Percentiles rank a stretch among this genome's conserved stretches.
Evolutionary conservation across 23 tunicate genomes (phyloP).

Genomic region (Trididemnum nubilum): DNA sequence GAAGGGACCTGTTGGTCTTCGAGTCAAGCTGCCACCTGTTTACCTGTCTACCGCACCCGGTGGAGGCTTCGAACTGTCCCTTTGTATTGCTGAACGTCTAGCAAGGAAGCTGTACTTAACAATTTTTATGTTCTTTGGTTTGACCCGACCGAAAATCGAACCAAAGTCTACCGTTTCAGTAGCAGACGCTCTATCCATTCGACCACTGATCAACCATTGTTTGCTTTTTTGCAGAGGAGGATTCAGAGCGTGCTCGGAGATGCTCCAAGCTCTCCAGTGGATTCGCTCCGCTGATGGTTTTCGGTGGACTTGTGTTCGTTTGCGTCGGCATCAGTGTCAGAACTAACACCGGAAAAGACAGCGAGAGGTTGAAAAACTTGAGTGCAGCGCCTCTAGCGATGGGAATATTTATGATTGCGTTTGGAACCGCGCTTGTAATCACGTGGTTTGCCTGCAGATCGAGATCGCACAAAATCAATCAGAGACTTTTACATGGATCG

Average conservation of each 20-base stretch:
- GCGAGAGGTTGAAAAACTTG: constrained; percentile 51
- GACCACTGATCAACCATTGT: too few species aligned
- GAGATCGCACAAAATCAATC: constrained; percentile 64
- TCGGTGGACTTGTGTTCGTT: constrained; percentile 89
- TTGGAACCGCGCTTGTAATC: constrained; percentile 59
- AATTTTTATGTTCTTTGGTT: too few species aligned
- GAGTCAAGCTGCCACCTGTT: too few species aligned
- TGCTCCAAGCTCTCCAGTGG: constrained; percentile 92
- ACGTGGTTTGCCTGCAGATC: constrained; percentile 88
- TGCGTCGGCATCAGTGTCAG: constrained; percentile 91
- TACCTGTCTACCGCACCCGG: too few species aligned
- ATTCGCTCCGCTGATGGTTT: constrained; percentile 94
- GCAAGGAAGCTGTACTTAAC: too few species aligned
- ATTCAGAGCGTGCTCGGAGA: constrained; percentile 78
- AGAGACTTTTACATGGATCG: constrained; percentile 77
- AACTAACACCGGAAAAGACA: constrained; percentile 79
- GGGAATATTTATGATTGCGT: constrained; percentile 85
- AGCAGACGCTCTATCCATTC: too few species aligned
- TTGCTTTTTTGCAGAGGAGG: constrained; percentile 52
- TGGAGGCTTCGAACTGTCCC: too few species aligned
- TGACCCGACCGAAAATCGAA: too few species aligned
- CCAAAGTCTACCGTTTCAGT: too few species aligned
- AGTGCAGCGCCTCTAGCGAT: constrained; percentile 91
- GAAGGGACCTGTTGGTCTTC: too few species aligned
- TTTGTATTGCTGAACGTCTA: too few species aligned